These are phyloP conservation scores for Steatocranus sp. DNA, from an alignment of 2,797 vertebrate species.

Conservation along the genomic window DNA sequence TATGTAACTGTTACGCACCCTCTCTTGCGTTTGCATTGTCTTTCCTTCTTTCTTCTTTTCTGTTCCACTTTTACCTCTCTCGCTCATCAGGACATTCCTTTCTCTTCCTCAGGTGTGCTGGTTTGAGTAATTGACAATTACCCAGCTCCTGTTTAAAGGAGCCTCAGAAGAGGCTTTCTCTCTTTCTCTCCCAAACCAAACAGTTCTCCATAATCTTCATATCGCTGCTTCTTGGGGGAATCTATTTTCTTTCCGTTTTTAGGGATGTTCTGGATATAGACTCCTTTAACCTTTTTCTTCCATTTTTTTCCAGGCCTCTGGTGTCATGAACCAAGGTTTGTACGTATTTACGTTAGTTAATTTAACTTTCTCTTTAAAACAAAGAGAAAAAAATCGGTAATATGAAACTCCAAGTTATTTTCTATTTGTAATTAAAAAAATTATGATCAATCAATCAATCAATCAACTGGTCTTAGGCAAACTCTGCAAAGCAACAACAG, in stretches of 20 bases:
- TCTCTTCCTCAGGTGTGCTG: background rate
- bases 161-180: background rate
- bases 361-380: background rate
- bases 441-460: background rate
- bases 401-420: background rate
- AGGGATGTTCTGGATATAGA: background rate
- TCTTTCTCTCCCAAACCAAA: background rate
- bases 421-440: fast-evolving
- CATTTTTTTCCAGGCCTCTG: background rate
- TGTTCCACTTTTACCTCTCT: background rate
- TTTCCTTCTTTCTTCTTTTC: background rate
- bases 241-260: background rate
- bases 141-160: background rate
- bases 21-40: background rate
- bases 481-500: too few species aligned
- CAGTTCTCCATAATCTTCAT: background rate
- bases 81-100: background rate
- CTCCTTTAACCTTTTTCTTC: background rate
- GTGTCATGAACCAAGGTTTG: background rate
- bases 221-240: background rate
- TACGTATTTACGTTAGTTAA: background rate
- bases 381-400: background rate
- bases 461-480: background rate
- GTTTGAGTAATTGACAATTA: background rate
- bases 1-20: background rate